phyloP scores from a whole-genome alignment of 2,797 vertebrate species.

The Hemibagrus guttatus region DNA sequence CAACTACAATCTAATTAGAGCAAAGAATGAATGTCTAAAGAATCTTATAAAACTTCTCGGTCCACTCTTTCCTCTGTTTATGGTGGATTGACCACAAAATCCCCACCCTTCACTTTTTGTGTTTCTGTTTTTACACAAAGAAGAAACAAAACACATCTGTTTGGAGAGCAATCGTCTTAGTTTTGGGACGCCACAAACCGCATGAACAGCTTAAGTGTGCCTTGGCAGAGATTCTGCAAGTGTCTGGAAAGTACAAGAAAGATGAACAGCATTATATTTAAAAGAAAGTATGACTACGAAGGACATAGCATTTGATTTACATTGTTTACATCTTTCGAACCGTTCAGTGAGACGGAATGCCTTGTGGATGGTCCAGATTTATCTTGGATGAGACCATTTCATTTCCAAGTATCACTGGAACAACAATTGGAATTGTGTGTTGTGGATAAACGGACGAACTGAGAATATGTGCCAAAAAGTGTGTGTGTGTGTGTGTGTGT shows the following conservation, averaged over 20 bases:
- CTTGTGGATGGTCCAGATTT: neutral
- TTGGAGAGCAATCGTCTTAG: no score
- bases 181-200: no score
- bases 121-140: neutral
- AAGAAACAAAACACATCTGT: neutral
- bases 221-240: neutral
- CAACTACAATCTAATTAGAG: constrained; percentile 40
- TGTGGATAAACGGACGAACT: neutral
- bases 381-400: neutral
- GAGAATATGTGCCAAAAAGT: neutral
- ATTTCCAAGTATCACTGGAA: neutral
- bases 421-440: neutral
- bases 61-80: neutral
- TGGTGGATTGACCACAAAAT: neutral
- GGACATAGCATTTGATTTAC: neutral
- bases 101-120: neutral
- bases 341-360: neutral
- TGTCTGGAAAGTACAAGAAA: neutral
- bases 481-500: no score
- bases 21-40: constrained; percentile 13
- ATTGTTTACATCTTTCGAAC: neutral
- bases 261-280: neutral
- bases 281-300: neutral
- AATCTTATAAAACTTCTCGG: neutral
- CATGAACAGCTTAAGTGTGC: neutral